Conservation (phyloP, 2,113 vertebrate species). For the Otocyon megalotis region DNA sequence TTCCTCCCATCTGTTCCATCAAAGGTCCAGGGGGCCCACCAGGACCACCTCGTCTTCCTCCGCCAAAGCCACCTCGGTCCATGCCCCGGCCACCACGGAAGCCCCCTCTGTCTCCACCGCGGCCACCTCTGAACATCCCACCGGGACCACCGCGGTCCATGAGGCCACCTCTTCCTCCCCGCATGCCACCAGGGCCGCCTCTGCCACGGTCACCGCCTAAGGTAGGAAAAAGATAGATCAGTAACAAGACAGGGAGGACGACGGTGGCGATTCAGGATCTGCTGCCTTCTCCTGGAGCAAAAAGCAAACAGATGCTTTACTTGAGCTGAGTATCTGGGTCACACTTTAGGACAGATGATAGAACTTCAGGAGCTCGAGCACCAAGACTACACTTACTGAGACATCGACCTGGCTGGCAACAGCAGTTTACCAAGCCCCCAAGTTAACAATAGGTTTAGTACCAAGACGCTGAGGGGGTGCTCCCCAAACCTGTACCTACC, state of each 20-base stretch:
- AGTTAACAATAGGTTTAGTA: not conserved
- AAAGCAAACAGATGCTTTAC: not conserved
- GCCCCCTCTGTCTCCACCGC: slow-evolving; percentile 91
- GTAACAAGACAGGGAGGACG: not conserved
- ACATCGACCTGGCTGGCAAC: not conserved
- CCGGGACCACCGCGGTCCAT: slow-evolving; percentile 95
- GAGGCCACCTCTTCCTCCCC: slow-evolving; percentile 91
- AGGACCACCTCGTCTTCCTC: slow-evolving; percentile 90
- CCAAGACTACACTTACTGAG: not conserved
- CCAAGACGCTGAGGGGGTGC: not conserved
- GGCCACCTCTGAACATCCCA: slow-evolving; percentile 89
- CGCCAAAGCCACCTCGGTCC: slow-evolving; percentile 94
- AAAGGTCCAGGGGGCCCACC: slow-evolving; percentile 88
- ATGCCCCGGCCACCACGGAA: slow-evolving; percentile 96
- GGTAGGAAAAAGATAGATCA: not conserved
- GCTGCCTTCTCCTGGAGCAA: not conserved
- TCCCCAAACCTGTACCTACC: slow-evolving; percentile 84
- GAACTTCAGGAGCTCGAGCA: not conserved
- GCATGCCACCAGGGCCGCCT: slow-evolving; percentile 95
- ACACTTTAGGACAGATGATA: not conserved
- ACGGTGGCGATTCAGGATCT: not conserved
- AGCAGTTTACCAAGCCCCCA: not conserved
- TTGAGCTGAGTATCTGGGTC: not conserved
- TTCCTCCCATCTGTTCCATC: slow-evolving; percentile 90
- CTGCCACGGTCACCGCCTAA: slow-evolving; percentile 92